These are phyloP conservation scores for Zalophus californianus DNA, from an alignment of 2,797 vertebrate genomes.

Conservation along the genomic window DNA sequence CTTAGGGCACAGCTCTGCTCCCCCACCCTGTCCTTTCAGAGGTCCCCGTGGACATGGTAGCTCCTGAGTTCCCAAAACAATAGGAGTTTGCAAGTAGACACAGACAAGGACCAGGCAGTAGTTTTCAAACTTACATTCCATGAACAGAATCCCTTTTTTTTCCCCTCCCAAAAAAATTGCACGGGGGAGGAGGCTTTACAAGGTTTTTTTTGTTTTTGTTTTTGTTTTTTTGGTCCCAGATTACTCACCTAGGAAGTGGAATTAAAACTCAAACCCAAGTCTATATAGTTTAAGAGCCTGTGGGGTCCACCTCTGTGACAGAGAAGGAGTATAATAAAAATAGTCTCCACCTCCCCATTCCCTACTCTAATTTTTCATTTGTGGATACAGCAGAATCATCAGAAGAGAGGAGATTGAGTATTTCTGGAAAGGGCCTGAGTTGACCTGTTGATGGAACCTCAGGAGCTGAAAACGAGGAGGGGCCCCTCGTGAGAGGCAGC, in stretches of 20 bases:
- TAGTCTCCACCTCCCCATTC: not conserved
- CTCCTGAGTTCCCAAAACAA: not conserved
- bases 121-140: not conserved
- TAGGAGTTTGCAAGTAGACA: not conserved
- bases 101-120: not conserved
- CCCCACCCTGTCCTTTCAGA: not conserved
- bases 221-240: not conserved
- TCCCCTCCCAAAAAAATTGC: not conserved
- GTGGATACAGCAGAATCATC: not conserved
- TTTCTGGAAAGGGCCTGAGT: conserved; percentile 52
- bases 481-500: not conserved
- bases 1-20: not conserved
- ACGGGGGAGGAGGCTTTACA: not conserved
- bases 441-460: conserved; percentile 41
- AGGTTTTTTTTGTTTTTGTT: not conserved
- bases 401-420: not conserved
- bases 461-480: not conserved
- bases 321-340: not conserved
- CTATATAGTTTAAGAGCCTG: not conserved
- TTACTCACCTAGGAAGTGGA: not conserved
- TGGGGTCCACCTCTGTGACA: not conserved
- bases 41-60: not conserved
- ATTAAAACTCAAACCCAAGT: not conserved
- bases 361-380: not conserved
- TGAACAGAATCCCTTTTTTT: not conserved